A percentile compares a stretch with the other conserved stretches of the same genome.
These are phyloP conservation scores for Diphyllodes magnificus DNA, from an alignment of 2,113 vertebrate species.

Conservation along the genomic window DNA sequence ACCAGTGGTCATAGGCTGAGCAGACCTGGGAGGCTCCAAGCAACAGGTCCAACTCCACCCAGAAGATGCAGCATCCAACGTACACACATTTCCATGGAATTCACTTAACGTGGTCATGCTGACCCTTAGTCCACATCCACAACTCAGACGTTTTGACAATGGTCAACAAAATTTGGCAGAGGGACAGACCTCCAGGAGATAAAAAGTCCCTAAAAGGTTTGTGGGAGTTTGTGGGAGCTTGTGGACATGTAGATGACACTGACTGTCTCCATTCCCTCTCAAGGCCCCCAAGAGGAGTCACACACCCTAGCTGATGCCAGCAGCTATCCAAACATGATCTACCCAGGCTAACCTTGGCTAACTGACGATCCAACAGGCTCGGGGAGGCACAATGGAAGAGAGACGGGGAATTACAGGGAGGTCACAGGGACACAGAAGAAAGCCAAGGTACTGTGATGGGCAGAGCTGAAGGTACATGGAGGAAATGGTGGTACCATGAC, in stretches of 20 bases:
- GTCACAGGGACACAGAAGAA: background rate
- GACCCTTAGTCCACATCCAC: background rate
- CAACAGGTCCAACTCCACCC: background rate
- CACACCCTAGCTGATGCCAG: background rate
- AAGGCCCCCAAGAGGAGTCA: background rate
- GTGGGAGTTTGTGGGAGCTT: background rate
- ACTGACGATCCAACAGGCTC: background rate
- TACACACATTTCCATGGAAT: background rate
- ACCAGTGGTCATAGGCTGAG: background rate
- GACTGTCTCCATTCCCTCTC: fast-evolving
- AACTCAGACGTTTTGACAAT: background rate
- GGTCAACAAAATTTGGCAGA: background rate
- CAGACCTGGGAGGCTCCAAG: background rate
- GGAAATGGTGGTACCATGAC: background rate
- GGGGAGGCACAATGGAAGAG: background rate
- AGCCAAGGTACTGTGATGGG: fast-evolving
- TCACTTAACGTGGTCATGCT: background rate
- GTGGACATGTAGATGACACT: background rate
- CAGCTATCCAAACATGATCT: background rate
- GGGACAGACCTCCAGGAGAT: background rate
- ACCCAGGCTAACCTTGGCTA: background rate
- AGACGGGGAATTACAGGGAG: background rate
- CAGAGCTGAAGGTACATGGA: background rate
- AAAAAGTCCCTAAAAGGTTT: background rate
- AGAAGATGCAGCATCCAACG: background rate